Conservation (phyloP, 2,113 vertebrate species). For the Nymphicus hollandicus region DNA sequence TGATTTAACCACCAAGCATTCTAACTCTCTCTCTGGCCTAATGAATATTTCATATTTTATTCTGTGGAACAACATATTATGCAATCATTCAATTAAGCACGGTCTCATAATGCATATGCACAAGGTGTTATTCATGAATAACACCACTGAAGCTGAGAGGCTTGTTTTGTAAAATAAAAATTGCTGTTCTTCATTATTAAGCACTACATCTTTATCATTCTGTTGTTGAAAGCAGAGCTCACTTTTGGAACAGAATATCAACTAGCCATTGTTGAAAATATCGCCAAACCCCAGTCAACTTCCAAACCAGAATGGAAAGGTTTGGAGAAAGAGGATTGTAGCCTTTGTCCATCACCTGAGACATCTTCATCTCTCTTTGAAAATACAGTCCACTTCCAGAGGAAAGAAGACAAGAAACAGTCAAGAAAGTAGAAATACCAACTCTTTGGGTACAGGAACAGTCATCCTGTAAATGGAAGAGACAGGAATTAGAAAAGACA, state of each 20-base stretch:
- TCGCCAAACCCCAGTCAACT: background rate
- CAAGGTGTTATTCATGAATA: conserved; percentile 64
- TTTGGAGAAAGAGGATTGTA: background rate
- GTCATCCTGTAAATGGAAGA: background rate
- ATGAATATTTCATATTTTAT: conserved; percentile 70
- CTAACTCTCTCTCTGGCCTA: conserved; percentile 41
- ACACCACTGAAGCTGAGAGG: conserved; percentile 49
- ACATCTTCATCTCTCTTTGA: background rate
- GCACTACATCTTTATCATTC: conserved; percentile 39
- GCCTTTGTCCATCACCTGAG: background rate
- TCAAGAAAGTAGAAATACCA: background rate
- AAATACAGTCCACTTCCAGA: background rate
- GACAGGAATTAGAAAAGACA: background rate
- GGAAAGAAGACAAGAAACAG: background rate
- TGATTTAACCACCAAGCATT: conserved; percentile 57
- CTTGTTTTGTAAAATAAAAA: conserved; percentile 63
- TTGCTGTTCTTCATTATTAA: conserved; percentile 50
- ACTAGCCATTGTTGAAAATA: background rate
- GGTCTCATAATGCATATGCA: conserved; percentile 65
- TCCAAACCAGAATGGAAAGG: background rate
- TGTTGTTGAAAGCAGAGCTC: conserved; percentile 8
- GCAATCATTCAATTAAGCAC: conserved; percentile 69
- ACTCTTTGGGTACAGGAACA: background rate
- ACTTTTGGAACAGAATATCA: background rate
- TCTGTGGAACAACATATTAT: conserved; percentile 65